Evolutionary conservation across 1,140 invertebrate species (phyloP), one percentile per base, ranked within the genome.

Genomic region (Drosophila kanapiae): DNA sequence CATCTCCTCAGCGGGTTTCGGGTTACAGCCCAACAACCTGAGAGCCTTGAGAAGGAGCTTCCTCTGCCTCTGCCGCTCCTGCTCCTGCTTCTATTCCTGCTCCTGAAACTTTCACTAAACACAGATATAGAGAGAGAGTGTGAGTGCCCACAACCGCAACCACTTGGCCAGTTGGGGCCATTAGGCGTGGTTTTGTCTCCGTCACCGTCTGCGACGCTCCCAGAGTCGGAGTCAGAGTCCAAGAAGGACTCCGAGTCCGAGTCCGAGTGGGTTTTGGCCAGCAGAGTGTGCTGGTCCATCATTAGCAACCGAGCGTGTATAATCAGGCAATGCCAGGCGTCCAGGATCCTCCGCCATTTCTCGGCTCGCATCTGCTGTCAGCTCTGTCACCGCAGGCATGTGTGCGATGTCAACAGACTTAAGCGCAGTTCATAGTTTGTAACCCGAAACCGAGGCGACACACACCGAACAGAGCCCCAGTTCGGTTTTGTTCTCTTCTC

Each of bases 371-470:
- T 13, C 31, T 33, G 31, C 33, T 68, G 43, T 31, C 64, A 14
- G 33, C 60, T 7, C 47, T 8, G 31, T 56, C 38, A 38, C 67
- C 67, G 48, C 67, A 70, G 65, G 63, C 47, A 78, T 63, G 76
- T 71, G 47, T 70, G 77, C 62, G 53, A 64, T 82, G 80, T 82
- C 80, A 82, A 82, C 79, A 70, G 67, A 70, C 67, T 70, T 70
- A 69, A 69, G 67, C 67, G 67, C 48, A 70, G 67, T 70, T 70
- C 67, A 70, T 70, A 69, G 63, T 54, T 60, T 38, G 54, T 65
- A 78, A 79, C 65, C 75, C 43, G 53, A 78, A 64, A 63, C 78
- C 78, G 38, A 61, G 49, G 18, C 40, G 18, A 10, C 10, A 27
- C 45, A 60, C 57, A 37, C 59, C 23, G 23, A 23, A 38, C 27